Evolutionary conservation across 2,888 invertebrate genomes (phyloP).

Genomic region (Serrognathus titanus): DNA sequence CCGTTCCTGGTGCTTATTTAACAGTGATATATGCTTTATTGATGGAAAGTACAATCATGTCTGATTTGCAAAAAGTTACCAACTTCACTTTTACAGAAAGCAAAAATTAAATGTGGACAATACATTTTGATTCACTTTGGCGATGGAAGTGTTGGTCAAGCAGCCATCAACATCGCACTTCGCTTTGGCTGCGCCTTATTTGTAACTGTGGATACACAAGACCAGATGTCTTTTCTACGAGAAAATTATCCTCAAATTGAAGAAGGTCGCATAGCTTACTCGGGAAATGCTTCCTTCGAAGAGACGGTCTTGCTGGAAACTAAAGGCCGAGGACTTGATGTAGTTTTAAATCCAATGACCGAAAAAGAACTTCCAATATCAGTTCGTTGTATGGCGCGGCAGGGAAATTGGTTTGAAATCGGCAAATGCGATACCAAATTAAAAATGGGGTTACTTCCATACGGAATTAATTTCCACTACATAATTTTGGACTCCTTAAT

Average conservation of each 20-base stretch:
- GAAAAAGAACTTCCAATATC: conserved; percentile 82
- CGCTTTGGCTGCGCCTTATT: conserved; percentile 66
- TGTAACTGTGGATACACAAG: conserved; percentile 84
- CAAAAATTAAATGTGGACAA: conserved; percentile 20
- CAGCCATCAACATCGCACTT: conserved; percentile 67
- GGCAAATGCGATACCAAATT: conserved; percentile 65
- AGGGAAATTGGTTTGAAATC: conserved; percentile 76
- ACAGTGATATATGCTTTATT: conserved; percentile 52
- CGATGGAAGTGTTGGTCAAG: conserved; percentile 70
- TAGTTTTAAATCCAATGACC: conserved; percentile 85
- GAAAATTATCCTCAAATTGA: conserved; percentile 66
- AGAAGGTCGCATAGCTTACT: conserved; percentile 77
- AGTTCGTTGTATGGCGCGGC: conserved; percentile 55
- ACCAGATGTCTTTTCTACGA: conserved; percentile 80
- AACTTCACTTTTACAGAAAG: conserved; percentile 8
- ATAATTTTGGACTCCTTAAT: conserved; percentile 63
- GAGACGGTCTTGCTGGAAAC: conserved; percentile 77
- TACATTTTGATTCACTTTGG: conserved; percentile 55
- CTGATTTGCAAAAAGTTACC: too few species aligned
- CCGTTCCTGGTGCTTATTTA: conserved; percentile 72
- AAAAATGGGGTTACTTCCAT: conserved; percentile 53
- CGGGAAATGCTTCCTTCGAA: conserved; percentile 84
- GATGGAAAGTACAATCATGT: conserved; percentile 33
- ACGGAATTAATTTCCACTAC: conserved; percentile 63
- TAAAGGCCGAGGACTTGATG: conserved; percentile 82